phyloP scores from a whole-genome alignment of 1,140 invertebrate species.

The Macrobrachium rosenbergii region DNA sequence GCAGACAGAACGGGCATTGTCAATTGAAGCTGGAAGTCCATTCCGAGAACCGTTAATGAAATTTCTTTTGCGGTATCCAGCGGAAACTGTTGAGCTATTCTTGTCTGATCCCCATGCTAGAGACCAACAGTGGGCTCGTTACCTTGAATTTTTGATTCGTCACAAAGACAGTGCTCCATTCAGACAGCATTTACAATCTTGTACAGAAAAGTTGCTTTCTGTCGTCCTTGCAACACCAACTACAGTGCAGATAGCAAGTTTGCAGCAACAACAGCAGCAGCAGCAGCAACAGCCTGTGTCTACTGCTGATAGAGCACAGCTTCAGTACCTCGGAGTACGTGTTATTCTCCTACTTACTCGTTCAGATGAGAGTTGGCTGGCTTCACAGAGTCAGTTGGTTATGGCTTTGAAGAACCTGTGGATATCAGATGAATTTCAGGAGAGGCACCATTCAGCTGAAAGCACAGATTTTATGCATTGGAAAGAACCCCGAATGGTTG shows the following conservation, averaged over 20 bases:
- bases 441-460: slow-evolving; percentile 82
- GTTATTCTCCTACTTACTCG: slow-evolving; percentile 86
- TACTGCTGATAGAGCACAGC: slow-evolving; percentile 77
- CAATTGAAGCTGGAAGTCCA: slow-evolving; percentile 92
- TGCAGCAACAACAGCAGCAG: slow-evolving; percentile 43
- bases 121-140: slow-evolving; percentile 88
- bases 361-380: slow-evolving; percentile 88
- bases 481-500: slow-evolving; percentile 89
- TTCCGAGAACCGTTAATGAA: slow-evolving; percentile 91
- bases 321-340: slow-evolving; percentile 87
- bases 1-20: slow-evolving; percentile 87
- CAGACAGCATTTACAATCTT: slow-evolving; percentile 72
- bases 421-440: slow-evolving; percentile 71
- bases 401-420: slow-evolving; percentile 68
- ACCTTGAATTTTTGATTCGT: slow-evolving; percentile 88
- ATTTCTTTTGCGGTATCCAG: slow-evolving; percentile 88
- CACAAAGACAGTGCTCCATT: slow-evolving; percentile 85
- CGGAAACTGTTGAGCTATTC: slow-evolving; percentile 83
- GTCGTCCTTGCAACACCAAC: slow-evolving; percentile 36
- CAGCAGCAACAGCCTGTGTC: slow-evolving; percentile 67
- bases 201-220: slow-evolving; percentile 46
- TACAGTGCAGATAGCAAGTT: slow-evolving; percentile 19
- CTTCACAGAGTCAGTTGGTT: slow-evolving; percentile 82
- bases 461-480: slow-evolving; percentile 86
- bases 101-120: slow-evolving; percentile 70